phyloP scores from a whole-genome alignment of 2,113 vertebrate species.

The Sinosuthora webbiana region DNA sequence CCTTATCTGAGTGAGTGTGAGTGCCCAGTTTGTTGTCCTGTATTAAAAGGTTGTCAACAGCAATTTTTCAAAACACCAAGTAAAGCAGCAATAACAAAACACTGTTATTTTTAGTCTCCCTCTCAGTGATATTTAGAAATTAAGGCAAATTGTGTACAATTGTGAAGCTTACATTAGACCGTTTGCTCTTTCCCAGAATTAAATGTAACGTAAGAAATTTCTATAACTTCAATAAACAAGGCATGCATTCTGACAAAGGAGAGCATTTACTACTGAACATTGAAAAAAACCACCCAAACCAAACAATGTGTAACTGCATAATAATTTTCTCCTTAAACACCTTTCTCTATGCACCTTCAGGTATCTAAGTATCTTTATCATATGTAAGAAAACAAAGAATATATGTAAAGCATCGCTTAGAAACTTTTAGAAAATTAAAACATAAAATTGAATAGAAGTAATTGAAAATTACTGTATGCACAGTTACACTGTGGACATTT shows the following conservation, averaged over 20 bases:
- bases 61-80: background rate
- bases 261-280: background rate
- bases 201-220: background rate
- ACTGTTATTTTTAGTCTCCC: background rate
- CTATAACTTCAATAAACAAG: background rate
- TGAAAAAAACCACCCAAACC: background rate
- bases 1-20: background rate
- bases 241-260: background rate
- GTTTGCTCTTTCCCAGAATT: background rate
- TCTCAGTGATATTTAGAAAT: background rate
- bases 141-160: background rate
- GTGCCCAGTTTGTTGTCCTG: background rate
- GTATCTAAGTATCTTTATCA: background rate
- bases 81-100: background rate
- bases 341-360: background rate
- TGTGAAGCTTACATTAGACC: background rate
- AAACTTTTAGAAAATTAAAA: background rate
- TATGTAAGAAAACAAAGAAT: background rate
- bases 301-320: background rate
- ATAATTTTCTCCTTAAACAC: background rate
- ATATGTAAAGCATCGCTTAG: background rate
- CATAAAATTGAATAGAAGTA: background rate
- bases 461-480: background rate
- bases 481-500: background rate
- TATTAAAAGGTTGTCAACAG: background rate